A percentile compares a stretch with the other conserved stretches of the same genome.
phyloP scores from a whole-genome alignment of 2,113 vertebrate species.

The Syngnathoides biaculeatus region DNA sequence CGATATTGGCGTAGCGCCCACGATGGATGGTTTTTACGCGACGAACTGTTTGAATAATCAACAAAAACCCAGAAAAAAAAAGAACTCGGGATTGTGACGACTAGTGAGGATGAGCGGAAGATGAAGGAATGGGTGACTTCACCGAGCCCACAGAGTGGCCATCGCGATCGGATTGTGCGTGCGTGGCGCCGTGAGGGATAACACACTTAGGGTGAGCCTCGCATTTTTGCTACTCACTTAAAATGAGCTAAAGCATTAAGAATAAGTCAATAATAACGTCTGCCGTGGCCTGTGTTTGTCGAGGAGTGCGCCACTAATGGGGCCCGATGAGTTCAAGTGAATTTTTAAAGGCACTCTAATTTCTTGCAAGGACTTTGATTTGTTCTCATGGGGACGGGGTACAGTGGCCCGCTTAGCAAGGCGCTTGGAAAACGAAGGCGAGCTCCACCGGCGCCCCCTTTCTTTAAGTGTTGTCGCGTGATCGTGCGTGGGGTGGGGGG shows the following conservation, averaged over 20 bases:
- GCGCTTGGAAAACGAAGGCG: conserved; percentile 33
- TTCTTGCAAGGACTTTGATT: conserved; percentile 58
- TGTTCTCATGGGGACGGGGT: conserved; percentile 40
- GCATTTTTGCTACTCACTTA: conserved; percentile 56
- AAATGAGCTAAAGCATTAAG: conserved; percentile 62
- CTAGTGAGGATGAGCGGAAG: too few species aligned
- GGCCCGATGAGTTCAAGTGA: conserved; percentile 62
- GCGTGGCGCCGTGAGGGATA: conserved; percentile 41
- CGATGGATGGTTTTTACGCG: conserved; percentile 59
- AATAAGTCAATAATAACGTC: conserved; percentile 65
- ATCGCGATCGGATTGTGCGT: conserved; percentile 25
- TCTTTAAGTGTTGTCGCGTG: conserved; percentile 26
- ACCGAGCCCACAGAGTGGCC: conserved; percentile 16
- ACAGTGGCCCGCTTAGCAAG: conserved; percentile 34
- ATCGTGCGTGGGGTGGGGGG: conserved; percentile 15
- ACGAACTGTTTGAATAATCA: conserved; percentile 56
- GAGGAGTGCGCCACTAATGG: conserved; percentile 52
- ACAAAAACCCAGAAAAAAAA: conserved; percentile 30
- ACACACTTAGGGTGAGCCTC: conserved; percentile 42
- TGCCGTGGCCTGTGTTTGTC: conserved; percentile 42
- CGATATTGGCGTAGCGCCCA: conserved; percentile 54
- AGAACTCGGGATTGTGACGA: conserved; percentile 38
- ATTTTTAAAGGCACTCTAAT: conserved; percentile 68
- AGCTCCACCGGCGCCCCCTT: conserved; percentile 38
- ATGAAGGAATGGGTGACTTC: too few species aligned